These are phyloP conservation scores for Sebastiscus tertius DNA, from an alignment of 2,797 vertebrate species.

Conservation along the genomic window DNA sequence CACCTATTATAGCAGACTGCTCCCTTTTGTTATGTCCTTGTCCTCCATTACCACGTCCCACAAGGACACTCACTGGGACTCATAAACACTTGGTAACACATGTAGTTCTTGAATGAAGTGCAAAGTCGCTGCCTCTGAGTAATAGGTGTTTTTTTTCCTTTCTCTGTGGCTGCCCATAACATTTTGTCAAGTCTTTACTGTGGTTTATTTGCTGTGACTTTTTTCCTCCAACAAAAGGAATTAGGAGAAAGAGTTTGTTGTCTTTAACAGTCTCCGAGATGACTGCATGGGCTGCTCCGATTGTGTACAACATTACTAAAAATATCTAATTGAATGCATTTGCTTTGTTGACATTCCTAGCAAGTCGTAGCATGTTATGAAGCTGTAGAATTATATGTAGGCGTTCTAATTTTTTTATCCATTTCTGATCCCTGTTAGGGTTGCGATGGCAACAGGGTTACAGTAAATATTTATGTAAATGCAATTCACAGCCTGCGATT, in stretches of 20 bases:
- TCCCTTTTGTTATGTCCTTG: constrained; percentile 56
- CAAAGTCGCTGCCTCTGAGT: constrained; percentile 64
- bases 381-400: constrained; percentile 17
- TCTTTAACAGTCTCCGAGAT: constrained; percentile 5
- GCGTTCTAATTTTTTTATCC: not conserved
- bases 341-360: constrained; percentile 4
- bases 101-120: constrained; percentile 69
- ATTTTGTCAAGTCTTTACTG: constrained; percentile 75
- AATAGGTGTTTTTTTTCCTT: constrained; percentile 62
- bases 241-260: constrained; percentile 20
- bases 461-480: constrained; percentile 38
- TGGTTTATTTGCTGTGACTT: constrained; percentile 75
- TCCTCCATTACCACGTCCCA: constrained; percentile 61
- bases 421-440: not conserved
- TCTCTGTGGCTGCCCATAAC: constrained; percentile 63
- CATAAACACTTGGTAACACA: constrained; percentile 73
- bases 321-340: not conserved
- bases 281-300: not conserved
- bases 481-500: not conserved
- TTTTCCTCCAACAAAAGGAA: constrained; percentile 43
- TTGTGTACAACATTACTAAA: constrained; percentile 21
- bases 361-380: constrained; percentile 8
- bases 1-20: constrained; percentile 64
- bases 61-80: constrained; percentile 63
- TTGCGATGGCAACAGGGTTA: constrained; percentile 16